phyloP scores from a whole-genome alignment of 2,797 vertebrate genomes.

The Argya squamiceps region DNA sequence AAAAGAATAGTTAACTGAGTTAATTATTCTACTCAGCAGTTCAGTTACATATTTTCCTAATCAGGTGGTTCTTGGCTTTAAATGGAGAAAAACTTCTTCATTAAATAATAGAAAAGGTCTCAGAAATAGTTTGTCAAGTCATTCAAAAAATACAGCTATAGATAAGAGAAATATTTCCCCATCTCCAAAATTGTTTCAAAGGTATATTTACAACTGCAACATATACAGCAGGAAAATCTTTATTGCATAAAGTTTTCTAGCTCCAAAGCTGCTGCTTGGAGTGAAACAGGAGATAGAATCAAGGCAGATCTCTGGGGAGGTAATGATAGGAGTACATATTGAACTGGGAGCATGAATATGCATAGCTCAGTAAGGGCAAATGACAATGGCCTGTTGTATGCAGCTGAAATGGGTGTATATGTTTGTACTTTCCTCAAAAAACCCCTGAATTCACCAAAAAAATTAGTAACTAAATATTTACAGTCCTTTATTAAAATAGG shows the following conservation, averaged over 20 bases:
- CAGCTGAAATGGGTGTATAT: not conserved
- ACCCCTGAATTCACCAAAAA: not conserved
- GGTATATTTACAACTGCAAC: not conserved
- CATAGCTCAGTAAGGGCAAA: not conserved
- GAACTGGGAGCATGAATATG: not conserved
- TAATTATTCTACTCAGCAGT: not conserved
- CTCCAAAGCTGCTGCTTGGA: not conserved
- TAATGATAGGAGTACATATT: not conserved
- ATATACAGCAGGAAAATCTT: not conserved
- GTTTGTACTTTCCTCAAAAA: not conserved
- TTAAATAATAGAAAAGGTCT: not conserved
- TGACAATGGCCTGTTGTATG: not conserved
- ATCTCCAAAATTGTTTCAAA: not conserved
- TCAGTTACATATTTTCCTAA: not conserved
- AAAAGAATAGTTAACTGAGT: not conserved
- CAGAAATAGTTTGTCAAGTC: not conserved
- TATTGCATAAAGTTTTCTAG: not conserved
- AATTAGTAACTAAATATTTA: not conserved
- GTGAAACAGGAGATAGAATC: fast-evolving
- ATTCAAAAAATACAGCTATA: not conserved
- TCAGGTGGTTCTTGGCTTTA: not conserved
- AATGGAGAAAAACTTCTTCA: not conserved
- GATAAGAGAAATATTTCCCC: not conserved
- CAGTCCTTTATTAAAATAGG: not conserved
- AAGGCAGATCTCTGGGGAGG: not conserved